Conservation (phyloP, 2,113 vertebrate genomes). For the Vidua macroura region DNA sequence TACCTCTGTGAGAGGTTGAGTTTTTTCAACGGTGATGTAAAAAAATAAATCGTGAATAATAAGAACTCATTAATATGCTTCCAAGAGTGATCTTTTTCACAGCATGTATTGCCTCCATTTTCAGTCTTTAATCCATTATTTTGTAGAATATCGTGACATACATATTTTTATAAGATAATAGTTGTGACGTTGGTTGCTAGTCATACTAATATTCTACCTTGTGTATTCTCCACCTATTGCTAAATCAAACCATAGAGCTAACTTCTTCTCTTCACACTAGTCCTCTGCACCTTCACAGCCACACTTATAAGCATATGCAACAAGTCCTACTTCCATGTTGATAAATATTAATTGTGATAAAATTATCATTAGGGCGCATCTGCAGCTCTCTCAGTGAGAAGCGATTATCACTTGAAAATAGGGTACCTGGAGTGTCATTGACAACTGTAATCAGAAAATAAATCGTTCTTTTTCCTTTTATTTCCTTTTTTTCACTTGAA, state of each 20-base stretch:
- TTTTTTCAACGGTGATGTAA: accelerated
- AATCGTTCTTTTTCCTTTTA: neutral
- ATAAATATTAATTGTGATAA: neutral
- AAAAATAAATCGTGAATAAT: neutral
- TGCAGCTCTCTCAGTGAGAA: neutral
- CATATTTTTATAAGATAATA: neutral
- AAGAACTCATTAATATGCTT: neutral
- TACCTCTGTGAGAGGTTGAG: neutral
- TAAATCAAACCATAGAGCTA: neutral
- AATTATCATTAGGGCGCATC: neutral
- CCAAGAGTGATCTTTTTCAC: neutral
- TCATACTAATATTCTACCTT: neutral
- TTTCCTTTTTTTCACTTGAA: neutral
- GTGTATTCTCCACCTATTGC: neutral
- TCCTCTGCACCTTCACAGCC: neutral
- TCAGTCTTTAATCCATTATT: neutral
- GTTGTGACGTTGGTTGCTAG: neutral
- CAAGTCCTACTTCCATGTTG: neutral
- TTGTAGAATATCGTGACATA: neutral
- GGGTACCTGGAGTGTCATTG: neutral
- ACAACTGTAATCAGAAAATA: constrained; percentile 17
- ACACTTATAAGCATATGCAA: neutral
- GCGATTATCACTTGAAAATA: neutral
- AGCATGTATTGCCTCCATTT: neutral
- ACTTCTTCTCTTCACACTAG: neutral